phyloP scores from a whole-genome alignment of 2,797 vertebrate genomes.

The Carcharodon carcharias region DNA sequence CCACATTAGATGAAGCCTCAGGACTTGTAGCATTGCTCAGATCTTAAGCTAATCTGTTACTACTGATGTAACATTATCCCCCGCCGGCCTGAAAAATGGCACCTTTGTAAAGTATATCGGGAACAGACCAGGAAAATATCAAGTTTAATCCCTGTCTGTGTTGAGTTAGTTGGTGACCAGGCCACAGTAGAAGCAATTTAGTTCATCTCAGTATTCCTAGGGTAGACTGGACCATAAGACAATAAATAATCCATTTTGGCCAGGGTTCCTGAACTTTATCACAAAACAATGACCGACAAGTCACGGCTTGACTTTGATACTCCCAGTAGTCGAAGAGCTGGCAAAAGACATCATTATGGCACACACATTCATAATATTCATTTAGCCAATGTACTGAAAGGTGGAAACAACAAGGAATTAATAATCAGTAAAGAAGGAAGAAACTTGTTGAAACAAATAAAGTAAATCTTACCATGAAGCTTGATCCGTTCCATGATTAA shows the following conservation, averaged over 20 bases:
- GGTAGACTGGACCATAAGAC: neutral
- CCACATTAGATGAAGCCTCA: neutral
- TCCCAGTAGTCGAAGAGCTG: neutral
- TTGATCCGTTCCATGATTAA: neutral
- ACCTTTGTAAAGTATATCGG: no score
- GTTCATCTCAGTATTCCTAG: neutral
- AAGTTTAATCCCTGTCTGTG: neutral
- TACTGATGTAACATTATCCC: neutral
- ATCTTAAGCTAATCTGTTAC: neutral
- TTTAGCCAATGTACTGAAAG: neutral
- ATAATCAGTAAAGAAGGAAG: neutral
- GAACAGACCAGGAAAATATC: neutral
- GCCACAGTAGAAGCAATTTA: neutral
- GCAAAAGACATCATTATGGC: neutral
- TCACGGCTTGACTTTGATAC: neutral
- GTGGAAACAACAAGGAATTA: neutral
- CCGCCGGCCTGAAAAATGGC: neutral
- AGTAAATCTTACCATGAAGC: neutral
- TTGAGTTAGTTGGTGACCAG: neutral
- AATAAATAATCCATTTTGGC: neutral
- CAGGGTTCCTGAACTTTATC: neutral
- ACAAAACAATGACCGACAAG: neutral
- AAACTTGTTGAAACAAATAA: neutral
- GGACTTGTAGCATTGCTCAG: neutral
- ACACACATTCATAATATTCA: neutral